A percentile compares a stretch with the other conserved stretches of the same genome.
Evolutionary conservation across 2,797 vertebrate species (phyloP).

Genomic region (Schizopygopsis malacanthus): DNA sequence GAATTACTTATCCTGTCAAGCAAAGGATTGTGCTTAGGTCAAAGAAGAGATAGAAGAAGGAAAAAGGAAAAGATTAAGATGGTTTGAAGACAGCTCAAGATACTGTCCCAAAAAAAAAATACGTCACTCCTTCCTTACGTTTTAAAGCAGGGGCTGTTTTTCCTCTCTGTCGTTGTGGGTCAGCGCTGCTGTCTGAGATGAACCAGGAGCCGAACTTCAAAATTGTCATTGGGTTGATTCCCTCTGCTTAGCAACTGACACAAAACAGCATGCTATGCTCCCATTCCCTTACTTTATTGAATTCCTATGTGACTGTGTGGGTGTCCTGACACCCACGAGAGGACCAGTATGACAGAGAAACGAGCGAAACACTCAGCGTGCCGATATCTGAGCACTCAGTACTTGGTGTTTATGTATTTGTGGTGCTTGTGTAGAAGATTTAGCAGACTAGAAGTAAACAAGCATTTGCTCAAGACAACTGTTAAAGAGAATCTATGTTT

Average conservation of each 20-base stretch:
- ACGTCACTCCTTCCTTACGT: neutral
- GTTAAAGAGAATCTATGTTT: neutral
- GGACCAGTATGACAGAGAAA: conserved; percentile 50
- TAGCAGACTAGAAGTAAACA: conserved; percentile 12
- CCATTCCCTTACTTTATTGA: conserved; percentile 57
- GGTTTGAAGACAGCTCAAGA: neutral
- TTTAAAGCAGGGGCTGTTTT: conserved; percentile 14
- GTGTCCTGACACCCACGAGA: conserved; percentile 42
- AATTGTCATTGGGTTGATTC: conserved; percentile 47
- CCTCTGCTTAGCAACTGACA: conserved; percentile 72
- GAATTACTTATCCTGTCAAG: neutral
- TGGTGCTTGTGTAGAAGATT: conserved; percentile 13
- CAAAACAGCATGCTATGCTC: conserved; percentile 57
- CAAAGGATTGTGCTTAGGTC: neutral
- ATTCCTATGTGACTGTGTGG: conserved; percentile 55
- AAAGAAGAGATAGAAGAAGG: neutral
- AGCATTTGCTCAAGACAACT: neutral
- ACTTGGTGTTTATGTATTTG: neutral
- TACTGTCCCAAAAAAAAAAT: too few relatives aligned
- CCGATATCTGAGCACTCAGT: conserved; percentile 22
- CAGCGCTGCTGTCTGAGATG: conserved; percentile 5
- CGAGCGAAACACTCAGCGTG: conserved; percentile 36
- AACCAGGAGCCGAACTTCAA: conserved; percentile 21
- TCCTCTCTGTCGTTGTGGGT: conserved; percentile 3
- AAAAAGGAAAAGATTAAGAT: neutral